These are phyloP conservation scores for Malurus cyaneus DNA, from an alignment of 2,113 vertebrate genomes.

Conservation along the genomic window DNA sequence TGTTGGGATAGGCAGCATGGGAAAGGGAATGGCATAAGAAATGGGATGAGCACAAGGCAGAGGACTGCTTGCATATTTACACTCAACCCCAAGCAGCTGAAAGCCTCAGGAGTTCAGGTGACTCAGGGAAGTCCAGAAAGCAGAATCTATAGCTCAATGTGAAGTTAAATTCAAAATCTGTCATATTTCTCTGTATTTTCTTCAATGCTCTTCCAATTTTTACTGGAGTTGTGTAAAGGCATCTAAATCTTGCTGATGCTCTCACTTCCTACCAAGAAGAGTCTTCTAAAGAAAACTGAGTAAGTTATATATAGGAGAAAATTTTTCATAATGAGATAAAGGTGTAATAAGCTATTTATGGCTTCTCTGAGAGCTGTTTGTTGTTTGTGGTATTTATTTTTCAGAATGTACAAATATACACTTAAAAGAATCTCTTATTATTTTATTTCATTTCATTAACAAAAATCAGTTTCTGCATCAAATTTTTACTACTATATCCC, in stretches of 20 bases:
- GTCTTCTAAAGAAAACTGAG: not conserved
- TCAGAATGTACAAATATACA: not conserved
- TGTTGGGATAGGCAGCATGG: rapidly evolving
- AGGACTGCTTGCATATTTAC: not conserved
- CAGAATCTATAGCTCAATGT: not conserved
- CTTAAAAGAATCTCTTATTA: not conserved
- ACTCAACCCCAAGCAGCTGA: not conserved
- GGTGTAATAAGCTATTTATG: not conserved
- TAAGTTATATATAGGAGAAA: not conserved
- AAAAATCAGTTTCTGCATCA: not conserved
- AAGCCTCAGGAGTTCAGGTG: not conserved
- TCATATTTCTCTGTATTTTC: not conserved
- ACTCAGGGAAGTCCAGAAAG: not conserved
- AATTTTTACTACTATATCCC: not conserved
- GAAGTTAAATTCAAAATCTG: not conserved
- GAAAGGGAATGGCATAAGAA: not conserved
- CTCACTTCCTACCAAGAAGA: not conserved
- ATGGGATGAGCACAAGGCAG: not conserved
- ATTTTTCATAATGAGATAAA: not conserved
- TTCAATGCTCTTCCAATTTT: not conserved
- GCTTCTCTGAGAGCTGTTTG: not conserved
- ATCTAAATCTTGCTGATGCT: not conserved
- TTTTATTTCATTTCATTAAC: not conserved
- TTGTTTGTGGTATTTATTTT: not conserved
- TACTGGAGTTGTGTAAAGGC: not conserved